Percentiles rank a stretch among this genome's conserved stretches.
These are phyloP conservation scores for Tipula vernalis DNA, from an alignment of 2,888 invertebrate species.

Conservation along the genomic window DNA sequence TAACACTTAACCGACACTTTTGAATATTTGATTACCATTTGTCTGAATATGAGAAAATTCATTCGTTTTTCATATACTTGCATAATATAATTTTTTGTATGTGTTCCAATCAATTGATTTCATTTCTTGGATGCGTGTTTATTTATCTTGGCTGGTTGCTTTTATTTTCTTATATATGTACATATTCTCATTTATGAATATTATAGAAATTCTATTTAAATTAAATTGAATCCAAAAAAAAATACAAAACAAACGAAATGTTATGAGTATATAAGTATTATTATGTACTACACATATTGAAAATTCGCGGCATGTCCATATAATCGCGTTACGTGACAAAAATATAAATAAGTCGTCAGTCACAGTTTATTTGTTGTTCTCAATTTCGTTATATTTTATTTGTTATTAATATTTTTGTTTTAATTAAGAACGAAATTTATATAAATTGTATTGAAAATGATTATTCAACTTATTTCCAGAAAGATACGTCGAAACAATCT, in stretches of 20 bases:
- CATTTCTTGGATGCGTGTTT: neutral
- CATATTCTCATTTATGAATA: neutral
- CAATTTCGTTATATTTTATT: neutral
- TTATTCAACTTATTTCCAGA: neutral
- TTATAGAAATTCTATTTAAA: neutral
- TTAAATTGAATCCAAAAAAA: neutral
- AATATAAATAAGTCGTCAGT: neutral
- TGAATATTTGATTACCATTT: conserved; percentile 9
- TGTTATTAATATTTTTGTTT: neutral
- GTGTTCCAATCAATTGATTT: neutral
- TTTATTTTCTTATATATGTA: neutral
- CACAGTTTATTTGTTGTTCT: neutral
- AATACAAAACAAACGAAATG: neutral
- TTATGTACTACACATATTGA: neutral
- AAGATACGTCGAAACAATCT: no score
- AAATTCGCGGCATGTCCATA: conserved; percentile 7
- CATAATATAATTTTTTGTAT: neutral
- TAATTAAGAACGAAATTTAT: neutral
- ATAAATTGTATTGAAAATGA: neutral
- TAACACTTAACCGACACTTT: conserved; percentile 6
- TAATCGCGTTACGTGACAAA: conserved; percentile 9
- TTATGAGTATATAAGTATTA: neutral
- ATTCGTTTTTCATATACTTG: neutral
- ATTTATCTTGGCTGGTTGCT: neutral
- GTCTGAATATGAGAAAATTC: neutral